Base-by-base conservation (phyloP, 1,140 invertebrate species). In the Lordiphosa clarofinis region DNA sequence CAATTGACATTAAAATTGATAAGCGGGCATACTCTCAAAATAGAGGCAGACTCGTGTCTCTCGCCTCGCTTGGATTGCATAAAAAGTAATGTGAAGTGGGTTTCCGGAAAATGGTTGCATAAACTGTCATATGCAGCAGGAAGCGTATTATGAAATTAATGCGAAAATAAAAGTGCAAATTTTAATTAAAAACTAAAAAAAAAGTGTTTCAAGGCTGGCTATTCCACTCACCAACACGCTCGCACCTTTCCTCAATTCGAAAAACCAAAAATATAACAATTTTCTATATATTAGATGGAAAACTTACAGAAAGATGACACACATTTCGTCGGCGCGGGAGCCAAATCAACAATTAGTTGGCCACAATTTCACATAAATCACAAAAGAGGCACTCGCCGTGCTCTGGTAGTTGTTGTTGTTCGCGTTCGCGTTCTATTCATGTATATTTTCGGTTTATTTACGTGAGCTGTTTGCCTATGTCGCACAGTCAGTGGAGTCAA, bases 1-100 rank as follows among this genome's bases (percentile, higher is more conserved):
- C 62, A 69, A 70, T 70, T 79, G 70, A 79, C 65, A 81, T 76
- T 76, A 70, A 72, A 68, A 68, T 76, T 82, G 73, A 82, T 82
- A 82, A 81, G 62, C 76, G 56, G 53, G 56, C 72, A 72, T 68
- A 63, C 47, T 15, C 54, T 60, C 48, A 58, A 69, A 73, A 65
- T 59, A 72, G 69, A n/a, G n/a, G n/a, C n/a, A 72, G 56, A 39
- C 72, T 60, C 43, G 58, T 42, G 55, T 60, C 63, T 47, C 53
- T 44, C 21, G 47, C 24, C 13, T 40, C 48, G 44, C 78, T 73
- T 59, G 44, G 40, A 54, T 84, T 73, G 76, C 73, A 82, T 82
- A 82, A 84, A 84, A 84, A 84, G 76, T 82, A 76, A 82, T 73
- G 72, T 60, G 68, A 84, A 73, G 72, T 63, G 58, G 15, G 40